Conservation (phyloP, 2,113 vertebrate genomes). For the Ciconia maguari region DNA sequence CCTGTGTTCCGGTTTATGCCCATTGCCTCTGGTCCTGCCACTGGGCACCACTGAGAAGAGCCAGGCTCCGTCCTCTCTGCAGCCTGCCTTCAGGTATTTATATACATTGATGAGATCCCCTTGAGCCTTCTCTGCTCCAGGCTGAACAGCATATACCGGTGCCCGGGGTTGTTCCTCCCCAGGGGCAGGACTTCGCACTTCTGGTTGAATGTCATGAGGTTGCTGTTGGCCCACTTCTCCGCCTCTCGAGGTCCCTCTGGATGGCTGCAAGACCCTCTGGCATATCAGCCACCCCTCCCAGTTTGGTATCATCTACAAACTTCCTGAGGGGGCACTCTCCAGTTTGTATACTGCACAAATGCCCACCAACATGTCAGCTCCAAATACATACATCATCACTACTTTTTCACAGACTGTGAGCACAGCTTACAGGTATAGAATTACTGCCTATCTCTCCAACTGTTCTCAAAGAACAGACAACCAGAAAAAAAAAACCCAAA, state of each 20-base stretch:
- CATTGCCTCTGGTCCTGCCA: neutral
- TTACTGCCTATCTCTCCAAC: neutral
- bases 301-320: neutral
- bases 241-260: neutral
- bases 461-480: neutral
- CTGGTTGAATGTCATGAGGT: neutral
- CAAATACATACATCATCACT: neutral
- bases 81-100: neutral
- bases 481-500: neutral
- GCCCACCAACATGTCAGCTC: neutral
- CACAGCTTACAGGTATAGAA: neutral
- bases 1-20: neutral
- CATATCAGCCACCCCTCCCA: neutral
- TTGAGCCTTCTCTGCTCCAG: neutral
- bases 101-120: neutral
- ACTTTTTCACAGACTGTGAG: neutral
- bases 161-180: neutral
- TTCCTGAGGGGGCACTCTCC: neutral
- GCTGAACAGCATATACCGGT: neutral
- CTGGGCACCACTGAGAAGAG: neutral
- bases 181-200: neutral
- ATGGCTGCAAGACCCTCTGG: neutral
- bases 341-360: neutral
- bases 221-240: neutral
- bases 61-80: neutral